Evolutionary conservation across 2,113 vertebrate species (phyloP).

Genomic region (Bagarius yarrelli): DNA sequence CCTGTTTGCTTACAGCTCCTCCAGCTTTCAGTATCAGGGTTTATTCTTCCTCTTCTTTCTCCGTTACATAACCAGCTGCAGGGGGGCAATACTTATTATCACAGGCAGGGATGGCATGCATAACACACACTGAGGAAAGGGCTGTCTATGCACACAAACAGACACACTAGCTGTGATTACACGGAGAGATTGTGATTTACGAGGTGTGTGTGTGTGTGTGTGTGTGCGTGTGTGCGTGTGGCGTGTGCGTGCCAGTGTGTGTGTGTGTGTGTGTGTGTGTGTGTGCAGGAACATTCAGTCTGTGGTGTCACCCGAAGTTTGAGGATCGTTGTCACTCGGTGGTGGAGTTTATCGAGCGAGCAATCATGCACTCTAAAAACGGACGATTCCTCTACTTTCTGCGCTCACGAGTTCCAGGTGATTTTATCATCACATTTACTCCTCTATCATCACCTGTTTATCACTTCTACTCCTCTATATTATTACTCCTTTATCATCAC

Average conservation of each 20-base stretch:
- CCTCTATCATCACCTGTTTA: neutral
- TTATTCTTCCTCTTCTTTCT: neutral
- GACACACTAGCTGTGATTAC: too few relatives aligned
- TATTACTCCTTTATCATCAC: too few relatives aligned
- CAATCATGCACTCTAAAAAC: conserved; percentile 92
- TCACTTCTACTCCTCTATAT: too few relatives aligned
- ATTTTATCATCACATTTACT: conserved; percentile 27
- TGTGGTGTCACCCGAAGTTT: conserved; percentile 93
- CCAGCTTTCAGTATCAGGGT: neutral
- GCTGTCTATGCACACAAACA: too few relatives aligned
- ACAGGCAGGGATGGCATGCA: too few relatives aligned
- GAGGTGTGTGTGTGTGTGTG: too few relatives aligned
- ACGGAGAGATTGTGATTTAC: too few relatives aligned
- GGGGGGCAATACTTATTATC: too few relatives aligned
- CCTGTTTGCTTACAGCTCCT: neutral
- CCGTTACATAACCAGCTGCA: neutral
- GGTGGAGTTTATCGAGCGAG: conserved; percentile 91
- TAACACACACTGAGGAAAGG: too few relatives aligned
- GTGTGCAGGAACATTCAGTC: conserved; percentile 85
- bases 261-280: conserved; percentile 2
- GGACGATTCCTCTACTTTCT: conserved; percentile 93
- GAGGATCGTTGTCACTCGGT: conserved; percentile 92
- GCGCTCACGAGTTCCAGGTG: conserved; percentile 88
- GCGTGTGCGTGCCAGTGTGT: too few relatives aligned
- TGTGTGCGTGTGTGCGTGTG: too few relatives aligned